Evolutionary conservation across 30 jellyfish, hydroid and myxozoan genomes (phyloP).

Genomic region (Mastigias papua): DNA sequence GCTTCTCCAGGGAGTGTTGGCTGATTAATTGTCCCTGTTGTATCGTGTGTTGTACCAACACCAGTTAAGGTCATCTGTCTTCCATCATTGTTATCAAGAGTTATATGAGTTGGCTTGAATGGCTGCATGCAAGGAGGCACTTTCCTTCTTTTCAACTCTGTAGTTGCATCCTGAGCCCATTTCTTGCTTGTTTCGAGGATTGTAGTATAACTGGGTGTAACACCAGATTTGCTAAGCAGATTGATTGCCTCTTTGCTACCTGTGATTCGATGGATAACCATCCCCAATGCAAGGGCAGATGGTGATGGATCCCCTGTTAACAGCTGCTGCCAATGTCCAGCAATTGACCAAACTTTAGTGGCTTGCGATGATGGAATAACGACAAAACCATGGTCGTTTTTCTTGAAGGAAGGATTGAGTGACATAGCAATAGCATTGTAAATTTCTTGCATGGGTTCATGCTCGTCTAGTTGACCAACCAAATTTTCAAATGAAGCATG

Average conservation of each 20-base stretch:
- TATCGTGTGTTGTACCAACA: conserved; percentile 65
- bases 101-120: conserved; percentile 53
- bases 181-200: conserved; percentile 55
- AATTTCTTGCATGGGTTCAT: conserved; percentile 66
- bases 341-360: conserved; percentile 58
- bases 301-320: conserved; percentile 62
- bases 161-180: conserved; percentile 66
- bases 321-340: conserved; percentile 59
- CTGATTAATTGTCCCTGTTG: conserved; percentile 72
- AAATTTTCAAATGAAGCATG: conserved; percentile 40
- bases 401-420: conserved; percentile 58
- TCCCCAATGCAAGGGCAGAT: conserved; percentile 61
- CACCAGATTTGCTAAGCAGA: conserved; percentile 67
- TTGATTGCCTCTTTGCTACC: conserved; percentile 44
- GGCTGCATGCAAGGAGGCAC: conserved; percentile 75
- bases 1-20: conserved; percentile 53
- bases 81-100: conserved; percentile 70
- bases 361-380: conserved; percentile 56
- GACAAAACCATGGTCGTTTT: conserved; percentile 66
- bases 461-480: conserved; percentile 58
- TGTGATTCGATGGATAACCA: conserved; percentile 49
- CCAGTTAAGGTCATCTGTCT: conserved; percentile 72
- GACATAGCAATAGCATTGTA: conserved; percentile 60
- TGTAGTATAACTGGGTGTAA: conserved; percentile 53
- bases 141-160: conserved; percentile 45